These are phyloP conservation scores for Peromyscus polionotus DNA, from an alignment of 2,113 vertebrate genomes.

Conservation along the genomic window DNA sequence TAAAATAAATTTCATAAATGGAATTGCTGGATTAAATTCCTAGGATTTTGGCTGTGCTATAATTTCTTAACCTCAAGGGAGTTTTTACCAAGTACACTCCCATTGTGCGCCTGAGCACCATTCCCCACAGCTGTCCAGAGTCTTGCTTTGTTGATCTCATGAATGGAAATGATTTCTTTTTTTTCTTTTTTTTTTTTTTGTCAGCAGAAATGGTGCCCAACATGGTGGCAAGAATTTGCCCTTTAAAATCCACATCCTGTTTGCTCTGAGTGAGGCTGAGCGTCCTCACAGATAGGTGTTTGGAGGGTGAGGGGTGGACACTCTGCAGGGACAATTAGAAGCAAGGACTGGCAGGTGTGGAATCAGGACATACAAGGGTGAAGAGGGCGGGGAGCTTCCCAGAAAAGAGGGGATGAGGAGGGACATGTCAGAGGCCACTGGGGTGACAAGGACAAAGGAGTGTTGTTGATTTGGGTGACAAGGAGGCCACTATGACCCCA, in stretches of 20 bases:
- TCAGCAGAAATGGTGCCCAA: no score
- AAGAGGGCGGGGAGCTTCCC: not conserved
- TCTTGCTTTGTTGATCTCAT: slow-evolving; percentile 11
- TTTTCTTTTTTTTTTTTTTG: not conserved
- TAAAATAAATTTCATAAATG: slow-evolving; percentile 26
- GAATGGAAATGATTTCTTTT: slow-evolving; percentile 8
- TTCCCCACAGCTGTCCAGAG: not conserved
- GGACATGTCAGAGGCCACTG: not conserved
- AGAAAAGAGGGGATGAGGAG: not conserved
- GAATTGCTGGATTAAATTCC: slow-evolving; percentile 26
- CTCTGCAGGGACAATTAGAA: not conserved
- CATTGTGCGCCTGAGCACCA: not conserved
- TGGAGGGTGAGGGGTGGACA: not conserved
- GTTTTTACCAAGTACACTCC: not conserved
- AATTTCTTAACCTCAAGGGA: not conserved
- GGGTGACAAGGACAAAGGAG: not conserved
- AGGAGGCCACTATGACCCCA: not conserved
- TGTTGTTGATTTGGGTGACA: not conserved
- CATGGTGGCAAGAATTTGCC: no score
- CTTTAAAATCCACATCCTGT: slow-evolving; percentile 35
- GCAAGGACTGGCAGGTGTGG: not conserved
- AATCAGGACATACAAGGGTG: not conserved
- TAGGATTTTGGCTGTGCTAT: slow-evolving; percentile 51
- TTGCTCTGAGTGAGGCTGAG: not conserved
- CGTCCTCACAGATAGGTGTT: not conserved